Evolutionary conservation across 2,888 invertebrate species (phyloP).

Genomic region (Cephus pulcher): DNA sequence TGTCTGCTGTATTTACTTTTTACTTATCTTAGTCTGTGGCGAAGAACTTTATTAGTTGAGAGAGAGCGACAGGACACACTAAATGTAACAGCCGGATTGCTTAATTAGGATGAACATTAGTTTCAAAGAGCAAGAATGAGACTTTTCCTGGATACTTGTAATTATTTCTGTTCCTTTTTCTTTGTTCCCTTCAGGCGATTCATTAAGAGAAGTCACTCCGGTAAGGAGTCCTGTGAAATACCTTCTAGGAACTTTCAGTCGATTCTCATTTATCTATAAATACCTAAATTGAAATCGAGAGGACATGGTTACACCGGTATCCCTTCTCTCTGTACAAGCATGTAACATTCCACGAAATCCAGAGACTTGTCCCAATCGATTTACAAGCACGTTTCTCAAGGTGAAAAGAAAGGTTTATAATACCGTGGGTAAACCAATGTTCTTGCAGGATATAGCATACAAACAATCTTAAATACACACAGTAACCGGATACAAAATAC

Average conservation of each 20-base stretch:
- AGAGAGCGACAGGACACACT: not conserved
- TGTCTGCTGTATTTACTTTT: not conserved
- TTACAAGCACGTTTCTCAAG: constrained; percentile 26
- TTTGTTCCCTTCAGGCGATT: not conserved
- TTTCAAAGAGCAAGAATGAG: not conserved
- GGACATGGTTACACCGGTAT: not conserved
- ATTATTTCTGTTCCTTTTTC: not conserved
- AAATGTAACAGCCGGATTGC: not conserved
- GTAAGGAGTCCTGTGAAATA: not conserved
- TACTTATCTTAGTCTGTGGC: not conserved
- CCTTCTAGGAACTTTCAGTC: not conserved
- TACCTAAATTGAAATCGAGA: not conserved
- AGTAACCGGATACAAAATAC: not conserved
- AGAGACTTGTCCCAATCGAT: constrained; percentile 29
- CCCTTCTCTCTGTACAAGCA: constrained; percentile 8
- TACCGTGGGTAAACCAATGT: constrained; percentile 33
- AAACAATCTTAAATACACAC: not conserved
- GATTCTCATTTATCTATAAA: not conserved
- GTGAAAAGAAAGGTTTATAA: constrained; percentile 39
- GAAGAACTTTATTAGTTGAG: not conserved
- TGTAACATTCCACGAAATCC: constrained; percentile 27
- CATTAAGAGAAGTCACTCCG: not conserved
- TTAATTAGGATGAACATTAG: not conserved
- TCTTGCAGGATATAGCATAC: not conserved
- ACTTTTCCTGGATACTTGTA: not conserved